A percentile compares a stretch with the other conserved stretches of the same genome.
Conservation (phyloP, 2,797 vertebrate genomes). For the Scarus forsteni region DNA sequence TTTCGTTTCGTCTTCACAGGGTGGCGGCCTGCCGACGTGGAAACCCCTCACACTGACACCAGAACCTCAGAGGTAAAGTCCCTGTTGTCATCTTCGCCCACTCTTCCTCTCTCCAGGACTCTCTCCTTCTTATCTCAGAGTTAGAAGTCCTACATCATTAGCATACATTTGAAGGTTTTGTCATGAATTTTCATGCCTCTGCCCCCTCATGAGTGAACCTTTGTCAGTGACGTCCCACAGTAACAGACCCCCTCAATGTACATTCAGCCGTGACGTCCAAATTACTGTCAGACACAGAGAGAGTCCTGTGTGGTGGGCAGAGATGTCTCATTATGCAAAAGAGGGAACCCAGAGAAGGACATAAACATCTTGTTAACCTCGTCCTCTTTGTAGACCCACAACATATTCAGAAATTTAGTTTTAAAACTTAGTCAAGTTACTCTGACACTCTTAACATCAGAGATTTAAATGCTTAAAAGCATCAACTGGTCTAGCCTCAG, state of each 20-base stretch:
- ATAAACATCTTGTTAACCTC: constrained; percentile 8
- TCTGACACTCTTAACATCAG: too few relatives aligned
- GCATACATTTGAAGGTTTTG: neutral
- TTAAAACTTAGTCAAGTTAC: neutral
- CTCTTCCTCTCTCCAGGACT: neutral
- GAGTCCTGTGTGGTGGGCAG: constrained; percentile 38
- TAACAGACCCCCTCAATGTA: constrained; percentile 27
- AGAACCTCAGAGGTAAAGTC: constrained; percentile 90
- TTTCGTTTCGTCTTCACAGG: constrained; percentile 63
- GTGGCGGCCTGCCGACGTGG: constrained; percentile 88
- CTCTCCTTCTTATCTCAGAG: neutral
- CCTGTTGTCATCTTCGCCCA: neutral
- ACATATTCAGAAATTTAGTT: neutral
- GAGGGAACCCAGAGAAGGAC: constrained; percentile 14
- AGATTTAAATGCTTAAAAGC: too few relatives aligned
- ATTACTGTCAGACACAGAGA: constrained; percentile 49
- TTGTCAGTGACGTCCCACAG: constrained; percentile 10
- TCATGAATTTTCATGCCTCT: constrained; percentile 60
- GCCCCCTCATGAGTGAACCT: neutral
- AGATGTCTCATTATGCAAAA: constrained; percentile 28
- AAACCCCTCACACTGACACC: constrained; percentile 86
- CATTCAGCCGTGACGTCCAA: constrained; percentile 47
- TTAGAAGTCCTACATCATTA: neutral
- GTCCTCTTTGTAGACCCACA: neutral
- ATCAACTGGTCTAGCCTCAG: too few relatives aligned